phyloP scores from a whole-genome alignment of 1,140 invertebrate species.

The Euwallacea similis region DNA sequence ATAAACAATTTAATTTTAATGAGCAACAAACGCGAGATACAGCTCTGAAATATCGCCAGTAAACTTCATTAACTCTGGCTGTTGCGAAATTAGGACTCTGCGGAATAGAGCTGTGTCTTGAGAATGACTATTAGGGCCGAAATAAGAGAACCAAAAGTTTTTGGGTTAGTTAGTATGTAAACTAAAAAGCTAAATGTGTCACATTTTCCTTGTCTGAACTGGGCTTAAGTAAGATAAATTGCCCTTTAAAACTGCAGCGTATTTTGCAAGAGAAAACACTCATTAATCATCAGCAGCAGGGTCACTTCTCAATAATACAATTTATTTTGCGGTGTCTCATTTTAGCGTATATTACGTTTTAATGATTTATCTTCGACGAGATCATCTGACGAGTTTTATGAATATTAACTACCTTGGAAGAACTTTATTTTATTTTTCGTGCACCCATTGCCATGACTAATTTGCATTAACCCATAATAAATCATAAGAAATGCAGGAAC shows the following conservation, averaged over 20 bases:
- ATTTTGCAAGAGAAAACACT: neutral
- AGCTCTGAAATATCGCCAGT: neutral
- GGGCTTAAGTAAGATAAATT: slow-evolving; percentile 5
- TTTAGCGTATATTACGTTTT: neutral
- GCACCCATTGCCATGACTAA: no score
- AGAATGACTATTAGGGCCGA: neutral
- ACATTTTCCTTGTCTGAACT: neutral
- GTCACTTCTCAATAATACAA: slow-evolving; percentile 4
- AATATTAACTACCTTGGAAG: no score
- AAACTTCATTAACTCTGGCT: neutral
- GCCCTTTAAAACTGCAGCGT: neutral
- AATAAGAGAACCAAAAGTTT: neutral
- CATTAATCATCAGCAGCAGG: neutral
- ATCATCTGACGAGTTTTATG: neutral
- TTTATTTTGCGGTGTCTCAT: neutral
- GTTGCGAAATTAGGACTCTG: neutral
- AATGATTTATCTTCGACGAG: neutral
- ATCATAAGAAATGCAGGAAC: neutral
- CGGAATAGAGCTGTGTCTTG: neutral
- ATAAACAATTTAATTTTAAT: neutral
- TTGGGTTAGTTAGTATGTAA: neutral
- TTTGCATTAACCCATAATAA: neutral
- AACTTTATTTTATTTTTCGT: no score
- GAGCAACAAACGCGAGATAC: neutral
- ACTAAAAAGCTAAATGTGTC: neutral